A percentile compares a stretch with the other conserved stretches of the same genome.
phyloP scores from a whole-genome alignment of 2,888 invertebrate species.

The Trichogramma evanescens region DNA sequence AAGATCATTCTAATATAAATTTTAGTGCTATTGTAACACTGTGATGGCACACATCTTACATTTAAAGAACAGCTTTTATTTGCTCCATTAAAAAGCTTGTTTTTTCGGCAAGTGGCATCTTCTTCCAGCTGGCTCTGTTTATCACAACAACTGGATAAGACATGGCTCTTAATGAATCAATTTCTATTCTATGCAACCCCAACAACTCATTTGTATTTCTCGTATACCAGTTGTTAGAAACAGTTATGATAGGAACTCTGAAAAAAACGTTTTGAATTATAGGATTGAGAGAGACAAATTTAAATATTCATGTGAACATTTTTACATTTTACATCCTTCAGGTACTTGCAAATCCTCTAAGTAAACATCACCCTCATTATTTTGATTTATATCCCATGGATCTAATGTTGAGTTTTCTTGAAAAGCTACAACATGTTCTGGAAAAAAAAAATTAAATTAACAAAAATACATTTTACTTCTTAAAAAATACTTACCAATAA shows the following conservation, averaged over 20 bases:
- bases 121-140: not conserved
- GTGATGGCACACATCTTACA: too few relatives aligned
- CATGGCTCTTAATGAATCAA: slow-evolving; percentile 1
- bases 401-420: not conserved
- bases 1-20: not conserved
- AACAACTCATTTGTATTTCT: slow-evolving; percentile 1
- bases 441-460: not conserved
- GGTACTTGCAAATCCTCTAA: slow-evolving; percentile 11
- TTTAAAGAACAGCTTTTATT: not conserved
- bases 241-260: not conserved
- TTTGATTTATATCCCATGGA: not conserved
- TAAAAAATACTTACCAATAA: slow-evolving; percentile 7
- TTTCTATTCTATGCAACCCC: not conserved
- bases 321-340: slow-evolving; percentile 6
- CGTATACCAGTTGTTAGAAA: not conserved
- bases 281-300: not conserved
- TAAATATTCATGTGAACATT: not conserved
- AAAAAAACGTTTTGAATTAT: not conserved
- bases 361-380: not conserved
- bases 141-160: not conserved
- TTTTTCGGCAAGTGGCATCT: not conserved
- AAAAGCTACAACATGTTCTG: slow-evolving; percentile 11
- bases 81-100: not conserved
- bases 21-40: not conserved
- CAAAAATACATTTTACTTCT: not conserved